Base-by-base conservation (phyloP, 2,113 vertebrate species). In the Tinamus guttatus region DNA sequence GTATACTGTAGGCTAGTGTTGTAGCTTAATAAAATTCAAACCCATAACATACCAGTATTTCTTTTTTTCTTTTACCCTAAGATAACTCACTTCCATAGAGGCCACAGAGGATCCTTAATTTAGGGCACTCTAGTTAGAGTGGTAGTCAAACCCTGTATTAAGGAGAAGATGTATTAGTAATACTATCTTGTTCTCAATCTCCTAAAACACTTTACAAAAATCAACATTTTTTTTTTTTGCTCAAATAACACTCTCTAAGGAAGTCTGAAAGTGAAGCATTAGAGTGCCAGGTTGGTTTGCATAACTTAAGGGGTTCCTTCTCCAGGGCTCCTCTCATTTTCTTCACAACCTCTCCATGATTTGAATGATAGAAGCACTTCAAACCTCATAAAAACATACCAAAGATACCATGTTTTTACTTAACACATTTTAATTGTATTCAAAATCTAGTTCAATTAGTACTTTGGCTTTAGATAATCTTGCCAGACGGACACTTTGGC, bases 271-370 rank as follows among this genome's bases (percentile, higher is more conserved):
- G 69, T 68, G 76, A 60, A 81, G 73, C 5, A 1, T 41, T 34
- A 28, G 56, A 54, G 60, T 85, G 67, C 58, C n/a, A 9, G 1
- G 1, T 58, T 41, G 40, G 3, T 78, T 58, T 9, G 64, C 41
- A 52, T 41, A 92, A 19, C 30, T 47, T 68, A 90, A 47, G 68
- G 59, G 13, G 8, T 17, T 20, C 28, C 45, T 47, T 34, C 75
- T 54, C 47, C 17, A 1, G 2, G 56, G 25, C 59, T 89, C 21
- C 41, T 18, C 67, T 67, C 40, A 22, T 71, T 85, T 52, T 70
- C 67, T 34, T 0, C 0, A n/a, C 45, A 49, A 0, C 0, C 24
- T 27, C 54, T 41, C 52, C 3, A 0, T 22, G 64, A 27, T 30
- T 27, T 67, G 9, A 67, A 68, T 25, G 32, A 18, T 79, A 25